Base-by-base conservation (phyloP, 2,888 invertebrate genomes). In the Apodemia duryi region DNA sequence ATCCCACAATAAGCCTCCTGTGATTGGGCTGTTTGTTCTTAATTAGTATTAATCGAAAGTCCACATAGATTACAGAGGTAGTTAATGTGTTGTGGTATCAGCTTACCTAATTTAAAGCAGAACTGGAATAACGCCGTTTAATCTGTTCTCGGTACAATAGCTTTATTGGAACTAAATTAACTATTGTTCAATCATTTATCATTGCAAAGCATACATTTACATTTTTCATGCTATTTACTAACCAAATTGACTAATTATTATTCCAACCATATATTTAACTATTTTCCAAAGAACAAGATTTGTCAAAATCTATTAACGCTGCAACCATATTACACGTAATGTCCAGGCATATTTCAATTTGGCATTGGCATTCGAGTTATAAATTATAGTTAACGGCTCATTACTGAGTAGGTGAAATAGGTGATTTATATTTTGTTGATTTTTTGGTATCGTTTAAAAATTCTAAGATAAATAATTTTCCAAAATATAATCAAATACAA, bases 21-120 rank as follows among this genome's bases (percentile, higher is more conserved):
- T 85, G 91, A 91, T 90, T 91, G 89, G 89, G 79, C 91, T 88
- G 89, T 89, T 91, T 88, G 86, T 85, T 87, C 84, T 85, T 89
- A 91, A 91, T 91, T 90, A 89, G 88, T 88, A 90, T 90, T 89
- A 91, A 91, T 89, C 84, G 89, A 76, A 81, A 84, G 81, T 80
- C 88, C 81, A 77, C 81, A 78, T 77, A 78, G 76, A 76, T 76
- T 80, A 77, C 71, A 72, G 71, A 70, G 68, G 65, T 73, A 74
- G 74, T 75, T 71, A 73, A 75, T 73, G 75, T 75, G 71, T 75
- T 75, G 77, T 75, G 70, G 77, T 78, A 77, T 76, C 71, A 73
- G 73, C 72, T 75, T 71, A 69, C 64, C 63, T 69, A 66, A 69
- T 69, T 71, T 70, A 63, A 68, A 69, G 68, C 65, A 57, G 46